Base-by-base conservation (phyloP, 2,113 vertebrate genomes). In the Columbina picui region DNA sequence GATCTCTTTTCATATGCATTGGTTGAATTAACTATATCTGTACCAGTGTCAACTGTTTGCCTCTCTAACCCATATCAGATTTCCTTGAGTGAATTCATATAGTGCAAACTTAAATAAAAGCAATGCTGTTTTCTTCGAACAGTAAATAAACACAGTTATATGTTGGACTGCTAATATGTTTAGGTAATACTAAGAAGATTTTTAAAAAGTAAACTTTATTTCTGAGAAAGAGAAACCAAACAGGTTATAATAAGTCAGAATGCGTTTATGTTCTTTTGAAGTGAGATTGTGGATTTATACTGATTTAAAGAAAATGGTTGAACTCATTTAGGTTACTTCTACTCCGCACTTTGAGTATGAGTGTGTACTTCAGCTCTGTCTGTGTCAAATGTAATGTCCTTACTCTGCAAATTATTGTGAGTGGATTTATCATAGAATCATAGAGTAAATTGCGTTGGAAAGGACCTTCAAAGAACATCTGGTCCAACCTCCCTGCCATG, bases 401-500 rank as follows among this genome's bases (percentile, higher is more conserved):
- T 75, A 10, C 22, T 84, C 19, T 76, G 17, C 29, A 76, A 76
- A 73, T 47, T 59, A 60, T 20, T 64, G 1, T 38, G 15, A 38
- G 6, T 83, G 19, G 5, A 4, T 55, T 49, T 63, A 36, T 68
- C 27, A 25, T 13, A 57, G 30, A 49, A 47, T 43, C 8, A 47
- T 34, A 27, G 26, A 57, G 2, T 41, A 6, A 14, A 16, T 14
- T 87, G 29, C 4, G 4, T 60, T 65, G 27, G 36, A 75, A 67
- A 12, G 5, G 15, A 25, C 4, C 2, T 49, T 59, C 15, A 68
- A 32, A 19, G 1, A 49, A 49, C 8, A 15, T 21, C 41, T 25
- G 68, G 14, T 59, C 7, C 32, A 80, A 15, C 6, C 1, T 0
- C 20, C 3, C 1, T 2, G 8, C 7, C 14, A 17, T 16, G 7